A percentile compares a stretch with the other conserved stretches of the same genome.
Evolutionary conservation across 2,797 vertebrate genomes (phyloP).

Genomic region (Tapera naevia): DNA sequence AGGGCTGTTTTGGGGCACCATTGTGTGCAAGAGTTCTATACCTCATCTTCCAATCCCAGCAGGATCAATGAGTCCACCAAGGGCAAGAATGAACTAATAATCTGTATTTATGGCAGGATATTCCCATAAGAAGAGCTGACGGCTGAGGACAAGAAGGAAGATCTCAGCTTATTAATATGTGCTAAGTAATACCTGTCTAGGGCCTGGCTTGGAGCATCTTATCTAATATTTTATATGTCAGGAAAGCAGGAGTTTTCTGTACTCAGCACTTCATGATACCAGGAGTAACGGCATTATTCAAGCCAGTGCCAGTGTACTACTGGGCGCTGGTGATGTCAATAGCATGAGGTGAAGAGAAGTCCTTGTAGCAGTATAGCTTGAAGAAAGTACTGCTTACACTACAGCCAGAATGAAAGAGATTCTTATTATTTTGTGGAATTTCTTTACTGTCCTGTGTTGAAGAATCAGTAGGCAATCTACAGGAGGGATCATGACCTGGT

Average conservation of each 20-base stretch:
- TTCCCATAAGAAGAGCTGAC: not conserved
- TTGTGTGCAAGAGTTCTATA: fast-evolving
- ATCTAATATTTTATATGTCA: not conserved
- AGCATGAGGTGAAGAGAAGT: not conserved
- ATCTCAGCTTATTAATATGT: not conserved
- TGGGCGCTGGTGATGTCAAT: not conserved
- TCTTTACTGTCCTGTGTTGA: not conserved
- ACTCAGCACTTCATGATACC: not conserved
- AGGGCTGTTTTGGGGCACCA: not conserved
- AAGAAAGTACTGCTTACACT: not conserved
- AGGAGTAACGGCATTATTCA: not conserved
- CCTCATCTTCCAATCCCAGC: not conserved
- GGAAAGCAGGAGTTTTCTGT: not conserved
- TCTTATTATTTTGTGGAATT: not conserved
- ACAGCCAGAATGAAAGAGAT: not conserved
- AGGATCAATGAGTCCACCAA: fast-evolving
- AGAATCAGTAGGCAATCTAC: not conserved
- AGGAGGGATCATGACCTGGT: not conserved
- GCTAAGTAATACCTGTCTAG: not conserved
- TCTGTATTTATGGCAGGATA: not conserved
- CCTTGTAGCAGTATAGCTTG: not conserved
- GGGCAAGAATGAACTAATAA: not conserved
- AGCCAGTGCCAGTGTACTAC: not conserved
- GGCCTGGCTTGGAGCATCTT: not conserved
- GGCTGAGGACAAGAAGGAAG: not conserved